Evolutionary conservation across 2,113 vertebrate genomes (phyloP).

Genomic region (Herpetotheres cachinnans): DNA sequence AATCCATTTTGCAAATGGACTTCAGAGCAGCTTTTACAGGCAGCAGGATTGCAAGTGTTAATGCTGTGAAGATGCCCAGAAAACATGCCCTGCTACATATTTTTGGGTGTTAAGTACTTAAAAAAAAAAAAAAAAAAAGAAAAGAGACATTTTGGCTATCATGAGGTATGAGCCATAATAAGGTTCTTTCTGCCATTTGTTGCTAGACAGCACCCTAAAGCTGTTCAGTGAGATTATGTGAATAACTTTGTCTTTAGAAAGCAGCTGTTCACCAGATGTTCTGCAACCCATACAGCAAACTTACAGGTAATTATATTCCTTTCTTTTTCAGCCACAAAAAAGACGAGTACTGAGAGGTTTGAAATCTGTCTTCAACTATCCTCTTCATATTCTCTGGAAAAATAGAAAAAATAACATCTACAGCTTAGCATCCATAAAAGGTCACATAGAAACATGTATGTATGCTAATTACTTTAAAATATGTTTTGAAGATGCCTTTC

Average conservation of each 20-base stretch:
- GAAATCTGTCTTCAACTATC: neutral
- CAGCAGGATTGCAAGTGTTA: neutral
- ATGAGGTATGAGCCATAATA: neutral
- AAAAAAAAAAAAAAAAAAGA: neutral
- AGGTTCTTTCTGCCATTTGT: neutral
- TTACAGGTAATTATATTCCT: neutral
- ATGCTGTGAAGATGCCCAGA: neutral
- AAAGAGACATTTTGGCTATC: neutral
- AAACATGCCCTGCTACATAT: neutral
- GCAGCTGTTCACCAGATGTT: conserved; percentile 57
- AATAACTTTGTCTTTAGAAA: conserved; percentile 1
- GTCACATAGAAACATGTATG: neutral
- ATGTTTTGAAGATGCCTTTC: neutral
- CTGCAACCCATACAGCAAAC: neutral
- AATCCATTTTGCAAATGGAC: neutral
- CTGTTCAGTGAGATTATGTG: conserved; percentile 18
- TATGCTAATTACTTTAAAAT: neutral
- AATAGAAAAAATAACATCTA: neutral
- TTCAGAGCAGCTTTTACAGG: neutral
- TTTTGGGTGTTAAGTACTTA: neutral
- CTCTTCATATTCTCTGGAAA: neutral
- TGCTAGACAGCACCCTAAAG: conserved; percentile 33
- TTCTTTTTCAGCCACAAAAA: neutral
- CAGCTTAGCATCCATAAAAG: neutral
- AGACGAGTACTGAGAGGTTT: neutral